phyloP scores from a whole-genome alignment of 2,797 vertebrate genomes.

The Lateolabrax maculatus region DNA sequence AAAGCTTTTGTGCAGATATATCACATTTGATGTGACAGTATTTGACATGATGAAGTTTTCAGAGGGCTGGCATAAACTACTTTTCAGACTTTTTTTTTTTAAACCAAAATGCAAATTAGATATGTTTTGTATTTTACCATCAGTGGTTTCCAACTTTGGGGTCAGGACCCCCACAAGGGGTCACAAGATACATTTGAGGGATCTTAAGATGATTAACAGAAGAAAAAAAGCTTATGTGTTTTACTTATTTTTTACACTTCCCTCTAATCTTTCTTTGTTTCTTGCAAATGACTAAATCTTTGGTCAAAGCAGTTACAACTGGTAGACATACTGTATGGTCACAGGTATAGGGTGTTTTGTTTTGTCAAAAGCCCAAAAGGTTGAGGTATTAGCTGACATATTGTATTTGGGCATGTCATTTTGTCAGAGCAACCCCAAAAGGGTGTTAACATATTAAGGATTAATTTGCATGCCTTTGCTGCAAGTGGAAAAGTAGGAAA shows the following conservation, averaged over 20 bases:
- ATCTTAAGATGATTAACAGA: background rate
- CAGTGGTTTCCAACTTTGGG: no score
- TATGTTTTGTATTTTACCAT: background rate
- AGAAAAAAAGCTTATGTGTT: background rate
- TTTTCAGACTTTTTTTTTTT: background rate
- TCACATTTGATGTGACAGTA: no score
- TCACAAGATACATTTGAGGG: background rate
- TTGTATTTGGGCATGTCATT: background rate
- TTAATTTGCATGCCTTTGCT: background rate
- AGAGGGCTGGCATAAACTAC: background rate
- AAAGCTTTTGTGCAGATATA: background rate
- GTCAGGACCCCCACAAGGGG: background rate
- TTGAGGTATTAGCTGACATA: background rate
- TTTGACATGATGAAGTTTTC: background rate
- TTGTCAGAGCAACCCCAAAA: background rate
- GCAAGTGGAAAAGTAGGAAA: background rate
- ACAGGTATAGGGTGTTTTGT: slow-evolving; percentile 3
- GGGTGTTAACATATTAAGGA: background rate
- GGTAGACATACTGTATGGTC: background rate
- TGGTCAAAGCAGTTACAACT: background rate
- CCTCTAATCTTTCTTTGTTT: background rate
- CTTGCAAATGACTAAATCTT: background rate
- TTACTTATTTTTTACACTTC: background rate
- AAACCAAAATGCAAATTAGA: background rate
- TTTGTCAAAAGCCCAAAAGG: background rate